Conservation (phyloP, 1,140 invertebrate genomes). For the Triops longicaudatus region DNA sequence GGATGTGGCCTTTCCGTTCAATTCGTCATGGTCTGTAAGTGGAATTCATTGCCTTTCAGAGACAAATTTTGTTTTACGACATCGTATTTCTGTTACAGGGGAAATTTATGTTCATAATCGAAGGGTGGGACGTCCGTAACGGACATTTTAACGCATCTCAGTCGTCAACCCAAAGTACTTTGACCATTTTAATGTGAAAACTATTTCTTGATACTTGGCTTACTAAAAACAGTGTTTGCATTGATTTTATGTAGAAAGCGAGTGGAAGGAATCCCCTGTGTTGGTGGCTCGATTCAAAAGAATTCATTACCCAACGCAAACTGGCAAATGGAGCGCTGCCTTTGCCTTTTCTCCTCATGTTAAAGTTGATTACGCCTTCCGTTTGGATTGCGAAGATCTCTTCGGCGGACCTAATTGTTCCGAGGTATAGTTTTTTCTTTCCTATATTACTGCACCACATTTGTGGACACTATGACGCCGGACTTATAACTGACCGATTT, state of each 20-base stretch:
- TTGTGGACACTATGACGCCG: neutral
- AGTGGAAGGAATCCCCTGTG: neutral
- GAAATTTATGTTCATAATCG: neutral
- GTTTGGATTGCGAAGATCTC: neutral
- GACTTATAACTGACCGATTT: neutral
- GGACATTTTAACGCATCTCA: neutral
- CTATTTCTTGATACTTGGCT: neutral
- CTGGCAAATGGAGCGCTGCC: neutral
- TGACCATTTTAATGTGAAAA: too few species aligned
- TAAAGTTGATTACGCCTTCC: neutral
- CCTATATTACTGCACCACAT: neutral
- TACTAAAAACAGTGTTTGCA: neutral
- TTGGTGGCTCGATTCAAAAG: neutral
- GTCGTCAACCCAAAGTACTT: neutral
- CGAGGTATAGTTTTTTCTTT: neutral
- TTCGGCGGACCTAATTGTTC: neutral
- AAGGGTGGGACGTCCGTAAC: neutral
- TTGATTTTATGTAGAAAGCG: neutral
- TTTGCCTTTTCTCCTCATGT: neutral
- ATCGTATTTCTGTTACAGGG: neutral
- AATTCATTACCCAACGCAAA: neutral
- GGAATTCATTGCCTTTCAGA: neutral
- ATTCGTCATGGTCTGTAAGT: slow-evolving; percentile 5
- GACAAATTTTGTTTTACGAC: neutral
- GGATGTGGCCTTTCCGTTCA: neutral